phyloP scores from a whole-genome alignment of 2,113 vertebrate genomes.

The Capreolus pygargus region DNA sequence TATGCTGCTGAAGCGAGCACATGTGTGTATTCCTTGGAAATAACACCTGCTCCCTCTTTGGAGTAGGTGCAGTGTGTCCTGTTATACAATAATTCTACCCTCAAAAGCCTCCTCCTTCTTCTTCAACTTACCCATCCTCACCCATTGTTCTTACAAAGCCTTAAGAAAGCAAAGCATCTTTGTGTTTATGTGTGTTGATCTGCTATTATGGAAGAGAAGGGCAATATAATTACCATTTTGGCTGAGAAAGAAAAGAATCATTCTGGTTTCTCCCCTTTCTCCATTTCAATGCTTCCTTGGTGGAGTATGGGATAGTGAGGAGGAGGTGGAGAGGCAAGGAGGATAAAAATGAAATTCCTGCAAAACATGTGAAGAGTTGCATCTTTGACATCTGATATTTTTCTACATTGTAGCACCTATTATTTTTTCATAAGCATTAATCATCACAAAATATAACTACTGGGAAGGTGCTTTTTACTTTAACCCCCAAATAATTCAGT shows the following conservation, averaged over 20 bases:
- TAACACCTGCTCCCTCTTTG: not conserved
- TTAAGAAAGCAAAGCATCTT: not conserved
- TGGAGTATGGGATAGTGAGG: not conserved
- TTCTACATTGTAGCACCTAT: not conserved
- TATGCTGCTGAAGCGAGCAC: no score
- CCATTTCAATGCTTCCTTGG: not conserved
- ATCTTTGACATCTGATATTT: not conserved
- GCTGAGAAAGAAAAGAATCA: not conserved
- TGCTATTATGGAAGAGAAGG: not conserved
- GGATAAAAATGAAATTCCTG: not conserved
- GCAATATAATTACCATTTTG: not conserved
- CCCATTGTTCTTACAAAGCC: not conserved
- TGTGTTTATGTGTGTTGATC: not conserved
- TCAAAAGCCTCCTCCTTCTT: not conserved
- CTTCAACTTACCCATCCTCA: not conserved
- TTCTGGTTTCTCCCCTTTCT: not conserved
- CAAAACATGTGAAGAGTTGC: not conserved
- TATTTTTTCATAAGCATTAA: conserved; percentile 21
- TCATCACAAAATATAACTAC: not conserved
- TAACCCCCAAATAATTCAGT: not conserved
- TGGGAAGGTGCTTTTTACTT: conserved; percentile 10
- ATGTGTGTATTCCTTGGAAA: not conserved
- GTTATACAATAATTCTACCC: not conserved
- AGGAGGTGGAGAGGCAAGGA: not conserved
- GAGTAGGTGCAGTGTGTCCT: not conserved